These are phyloP conservation scores for Struthio camelus DNA, from an alignment of 2,113 vertebrate species.

Conservation along the genomic window DNA sequence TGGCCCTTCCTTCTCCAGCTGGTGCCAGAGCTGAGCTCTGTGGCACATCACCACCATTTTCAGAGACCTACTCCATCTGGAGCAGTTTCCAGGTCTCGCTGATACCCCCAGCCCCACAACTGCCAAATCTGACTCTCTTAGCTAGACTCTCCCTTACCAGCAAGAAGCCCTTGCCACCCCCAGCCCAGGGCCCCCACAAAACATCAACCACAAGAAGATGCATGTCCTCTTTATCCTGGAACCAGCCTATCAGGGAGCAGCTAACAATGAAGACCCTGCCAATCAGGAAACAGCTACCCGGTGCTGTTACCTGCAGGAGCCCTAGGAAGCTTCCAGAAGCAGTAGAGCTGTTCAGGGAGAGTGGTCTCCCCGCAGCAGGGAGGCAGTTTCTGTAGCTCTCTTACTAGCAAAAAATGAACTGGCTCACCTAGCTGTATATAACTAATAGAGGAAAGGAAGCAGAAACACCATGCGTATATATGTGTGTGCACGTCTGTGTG, in stretches of 20 bases:
- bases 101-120: neutral
- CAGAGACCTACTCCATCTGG: neutral
- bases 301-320: neutral
- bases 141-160: neutral
- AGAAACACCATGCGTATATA: neutral
- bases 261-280: neutral
- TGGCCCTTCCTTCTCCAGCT: too few relatives aligned
- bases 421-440: neutral
- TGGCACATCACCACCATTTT: neutral
- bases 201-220: neutral
- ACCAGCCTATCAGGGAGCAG: neutral
- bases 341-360: too few relatives aligned
- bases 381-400: neutral
- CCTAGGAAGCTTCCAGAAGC: neutral
- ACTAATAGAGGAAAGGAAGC: neutral
- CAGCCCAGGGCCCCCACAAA: neutral
- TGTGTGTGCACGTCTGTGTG: neutral
- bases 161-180: neutral
- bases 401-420: neutral
- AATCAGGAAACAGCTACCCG: neutral
- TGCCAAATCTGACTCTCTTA: neutral
- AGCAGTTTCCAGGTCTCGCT: neutral
- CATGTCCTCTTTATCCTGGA: neutral
- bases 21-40: neutral
- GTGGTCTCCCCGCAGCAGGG: accelerated